Conservation (phyloP, 92 coral and sea anemone species). For the Umimayanthus kanabou region DNA sequence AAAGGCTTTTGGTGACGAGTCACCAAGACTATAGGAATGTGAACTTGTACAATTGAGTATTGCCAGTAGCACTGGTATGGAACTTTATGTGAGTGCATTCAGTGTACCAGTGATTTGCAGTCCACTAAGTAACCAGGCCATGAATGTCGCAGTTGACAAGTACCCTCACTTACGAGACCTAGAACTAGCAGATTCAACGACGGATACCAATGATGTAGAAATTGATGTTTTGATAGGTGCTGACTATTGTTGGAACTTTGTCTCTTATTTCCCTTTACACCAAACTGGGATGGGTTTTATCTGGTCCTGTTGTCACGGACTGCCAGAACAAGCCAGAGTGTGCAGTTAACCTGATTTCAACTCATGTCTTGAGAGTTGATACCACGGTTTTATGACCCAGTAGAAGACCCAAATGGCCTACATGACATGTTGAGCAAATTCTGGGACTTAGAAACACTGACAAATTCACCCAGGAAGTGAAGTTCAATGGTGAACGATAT, state of each 20-base stretch:
- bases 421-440: too few species aligned
- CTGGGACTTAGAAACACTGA: too few species aligned
- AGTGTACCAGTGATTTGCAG: slow-evolving; percentile 9
- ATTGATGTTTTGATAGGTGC: slow-evolving; percentile 50
- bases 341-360: too few species aligned
- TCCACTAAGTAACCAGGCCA: too few species aligned
- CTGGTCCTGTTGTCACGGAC: slow-evolving; percentile 20
- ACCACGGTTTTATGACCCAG: too few species aligned
- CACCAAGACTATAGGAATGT: too few species aligned
- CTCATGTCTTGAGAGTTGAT: too few species aligned
- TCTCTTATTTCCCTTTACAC: not conserved
- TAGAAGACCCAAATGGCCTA: too few species aligned
- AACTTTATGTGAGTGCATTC: slow-evolving; percentile 48
- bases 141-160: too few species aligned
- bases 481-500: too few species aligned
- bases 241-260: slow-evolving; percentile 54
- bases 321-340: too few species aligned
- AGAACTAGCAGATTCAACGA: slow-evolving; percentile 51
- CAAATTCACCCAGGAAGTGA: too few species aligned
- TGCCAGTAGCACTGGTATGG: not conserved
- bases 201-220: slow-evolving; percentile 35
- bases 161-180: slow-evolving; percentile 31
- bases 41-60: not conserved
- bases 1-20: not conserved
- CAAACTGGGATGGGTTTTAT: not conserved